Evolutionary conservation across 2,888 invertebrate species (phyloP), one percentile per base, ranked within the genome.

Genomic region (Tenthredo notha): DNA sequence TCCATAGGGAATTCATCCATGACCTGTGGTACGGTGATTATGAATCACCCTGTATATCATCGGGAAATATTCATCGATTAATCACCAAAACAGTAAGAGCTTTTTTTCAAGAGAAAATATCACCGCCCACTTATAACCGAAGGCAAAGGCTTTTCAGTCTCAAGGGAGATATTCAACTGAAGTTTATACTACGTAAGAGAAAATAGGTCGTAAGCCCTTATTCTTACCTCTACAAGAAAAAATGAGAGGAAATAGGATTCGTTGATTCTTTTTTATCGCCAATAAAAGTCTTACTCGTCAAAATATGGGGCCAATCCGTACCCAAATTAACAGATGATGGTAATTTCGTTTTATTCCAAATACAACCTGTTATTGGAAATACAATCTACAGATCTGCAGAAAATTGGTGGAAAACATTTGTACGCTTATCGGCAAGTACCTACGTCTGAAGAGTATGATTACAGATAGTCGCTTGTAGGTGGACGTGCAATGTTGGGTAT

Each of bases 41-140:
- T 37, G 37, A 37, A 37, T 37, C 37, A 7, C 37, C 37, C 37
- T 37, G 33, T 70, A 12, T 40, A 70, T 5, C 18, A 15, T 70
- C 37, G 70, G 40, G n/a, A 70, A 40, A 70, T 70, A 70, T 40
- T 70, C 70, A 70, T 70, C 37, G 70, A 70, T 70, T 70, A 18
- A 70, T 70, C 70, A 43, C 21, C 4, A n/a, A 21, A 21, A 40
- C 25, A 74, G 25, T 74, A 25, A 43, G 6, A 43, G 33, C 21
- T 21, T 40, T 43, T 25, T 15, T 70, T 70, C 33, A n/a, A 37
- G 37, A 2, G n/a, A 70, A 37, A 70, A 70, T 70, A 70, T 70
- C 70, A 70, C 70, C 70, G 70, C 37, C 70, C 70, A 70, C 70
- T 70, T 70, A 33, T 70, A 33, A 33, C 33, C 40, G 21, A 40